These are phyloP conservation scores for Tortrix viridana DNA, from an alignment of 2,888 invertebrate species.

Conservation along the genomic window DNA sequence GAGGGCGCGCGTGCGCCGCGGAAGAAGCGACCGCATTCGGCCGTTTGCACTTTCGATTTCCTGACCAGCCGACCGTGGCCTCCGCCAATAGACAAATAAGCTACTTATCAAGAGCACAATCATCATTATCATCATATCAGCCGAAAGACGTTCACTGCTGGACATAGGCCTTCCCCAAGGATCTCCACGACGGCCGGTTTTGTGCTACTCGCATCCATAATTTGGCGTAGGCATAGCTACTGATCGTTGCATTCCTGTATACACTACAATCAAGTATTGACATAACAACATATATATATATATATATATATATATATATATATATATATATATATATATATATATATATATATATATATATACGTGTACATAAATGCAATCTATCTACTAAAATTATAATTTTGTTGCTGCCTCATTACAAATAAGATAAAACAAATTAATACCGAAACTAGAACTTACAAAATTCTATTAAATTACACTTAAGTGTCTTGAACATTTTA, in stretches of 20 bases:
- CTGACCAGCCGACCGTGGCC: constrained; percentile 45
- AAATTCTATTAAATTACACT: background rate
- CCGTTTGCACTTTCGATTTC: constrained; percentile 64
- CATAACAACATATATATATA: too few species aligned
- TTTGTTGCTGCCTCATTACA: too few species aligned
- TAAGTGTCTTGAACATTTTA: constrained; percentile 5
- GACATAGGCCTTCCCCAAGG: too few species aligned
- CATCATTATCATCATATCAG: too few species aligned
- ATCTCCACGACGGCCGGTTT: too few species aligned
- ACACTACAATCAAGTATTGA: constrained; percentile 4
- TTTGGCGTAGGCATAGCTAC: constrained; percentile 41
- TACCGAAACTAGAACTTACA: background rate
- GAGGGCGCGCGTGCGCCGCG: constrained; percentile 39
- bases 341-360: too few species aligned
- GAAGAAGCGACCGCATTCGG: constrained; percentile 51
- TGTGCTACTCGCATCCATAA: too few species aligned
- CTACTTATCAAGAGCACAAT: constrained; percentile 44
- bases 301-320: too few species aligned
- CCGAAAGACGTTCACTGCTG: too few species aligned
- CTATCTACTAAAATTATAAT: background rate
- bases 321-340: too few species aligned
- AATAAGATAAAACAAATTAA: background rate
- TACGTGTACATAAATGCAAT: constrained; percentile 21
- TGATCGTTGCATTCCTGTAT: constrained; percentile 10
- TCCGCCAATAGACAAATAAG: constrained; percentile 36